Evolutionary conservation across 2,113 vertebrate species (phyloP), one percentile per base, ranked within the genome.

Genomic region (Choloepus hoffmanni): DNA sequence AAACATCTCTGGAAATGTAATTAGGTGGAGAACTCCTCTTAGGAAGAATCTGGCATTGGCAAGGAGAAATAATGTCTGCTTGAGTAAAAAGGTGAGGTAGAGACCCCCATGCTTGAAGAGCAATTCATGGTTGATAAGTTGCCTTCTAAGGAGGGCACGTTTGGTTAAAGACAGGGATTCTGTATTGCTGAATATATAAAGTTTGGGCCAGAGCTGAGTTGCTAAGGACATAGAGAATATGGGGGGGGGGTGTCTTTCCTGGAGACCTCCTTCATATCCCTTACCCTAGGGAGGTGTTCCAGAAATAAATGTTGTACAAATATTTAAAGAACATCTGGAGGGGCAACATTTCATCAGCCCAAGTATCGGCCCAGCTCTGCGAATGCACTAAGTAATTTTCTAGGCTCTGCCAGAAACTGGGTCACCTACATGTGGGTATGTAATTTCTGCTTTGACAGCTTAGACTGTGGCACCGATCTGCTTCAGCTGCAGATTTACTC

Each of bases 281-380:
- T 85, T 85, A 65, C 15, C 55, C 30, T 8, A 77, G 13, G 33
- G 36, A 90, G 36, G 23, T 68, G 12, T 16, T 40, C 21, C 72
- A 92, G 68, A 92, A 85, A 77, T 85, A 92, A 86, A 86, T 77
- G 23, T 24, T 63, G 36, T 45, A 40, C 10, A 92, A 67, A 92
- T 92, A 77, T 73, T 91, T 86, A 78, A 86, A 68, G n/a, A 93
- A 19, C 9, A 67, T 76, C 7, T 50, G 21, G 40, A 74, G 7
- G 16, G 60, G 6, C 12, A 90, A 26, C 15, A 70, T 24, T 85
- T 76, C 16, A 78, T 89, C 50, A 48, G 28, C 9, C 23, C 36
- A 86, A 72, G 55, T 62, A 73, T n/a, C 58, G 30, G 45, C n/a
- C 62, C 43, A 55, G 26, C n/a, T 87, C 81, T 94, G n/a, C 55